phyloP scores from a whole-genome alignment of 2,113 vertebrate genomes.

The Parus major region DNA sequence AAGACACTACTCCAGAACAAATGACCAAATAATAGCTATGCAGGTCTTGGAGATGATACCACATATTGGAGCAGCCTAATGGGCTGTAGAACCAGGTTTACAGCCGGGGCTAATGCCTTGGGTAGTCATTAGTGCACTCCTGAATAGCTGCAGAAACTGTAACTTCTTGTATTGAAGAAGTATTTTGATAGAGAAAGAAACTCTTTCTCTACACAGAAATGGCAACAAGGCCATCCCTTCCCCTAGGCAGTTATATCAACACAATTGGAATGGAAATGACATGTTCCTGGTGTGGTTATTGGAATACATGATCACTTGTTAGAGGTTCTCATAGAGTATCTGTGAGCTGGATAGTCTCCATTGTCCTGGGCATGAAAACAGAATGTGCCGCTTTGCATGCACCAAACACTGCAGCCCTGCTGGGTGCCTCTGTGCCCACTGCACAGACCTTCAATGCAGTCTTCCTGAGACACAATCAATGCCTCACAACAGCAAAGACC shows the following conservation, averaged over 20 bases:
- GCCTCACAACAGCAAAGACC: background rate
- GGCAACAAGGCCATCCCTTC: background rate
- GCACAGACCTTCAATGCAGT: background rate
- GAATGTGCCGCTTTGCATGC: too few species aligned
- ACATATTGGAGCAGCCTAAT: background rate
- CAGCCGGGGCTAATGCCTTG: background rate
- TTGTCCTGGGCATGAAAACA: background rate
- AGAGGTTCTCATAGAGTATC: background rate
- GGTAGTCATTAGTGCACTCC: background rate
- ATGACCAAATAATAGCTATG: background rate
- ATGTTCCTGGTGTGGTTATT: background rate
- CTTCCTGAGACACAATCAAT: fast-evolving
- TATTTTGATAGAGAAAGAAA: background rate
- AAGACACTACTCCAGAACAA: background rate
- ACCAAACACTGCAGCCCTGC: background rate
- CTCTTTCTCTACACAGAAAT: background rate
- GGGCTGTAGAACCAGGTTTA: background rate
- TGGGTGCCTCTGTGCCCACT: background rate
- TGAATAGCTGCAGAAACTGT: background rate
- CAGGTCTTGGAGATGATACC: background rate
- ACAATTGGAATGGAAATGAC: background rate
- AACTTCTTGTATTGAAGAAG: background rate
- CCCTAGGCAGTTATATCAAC: background rate
- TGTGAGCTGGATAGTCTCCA: background rate
- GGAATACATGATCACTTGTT: background rate